Evolutionary conservation across 2,113 vertebrate genomes (phyloP).

Genomic region (Brachyistius frenatus): DNA sequence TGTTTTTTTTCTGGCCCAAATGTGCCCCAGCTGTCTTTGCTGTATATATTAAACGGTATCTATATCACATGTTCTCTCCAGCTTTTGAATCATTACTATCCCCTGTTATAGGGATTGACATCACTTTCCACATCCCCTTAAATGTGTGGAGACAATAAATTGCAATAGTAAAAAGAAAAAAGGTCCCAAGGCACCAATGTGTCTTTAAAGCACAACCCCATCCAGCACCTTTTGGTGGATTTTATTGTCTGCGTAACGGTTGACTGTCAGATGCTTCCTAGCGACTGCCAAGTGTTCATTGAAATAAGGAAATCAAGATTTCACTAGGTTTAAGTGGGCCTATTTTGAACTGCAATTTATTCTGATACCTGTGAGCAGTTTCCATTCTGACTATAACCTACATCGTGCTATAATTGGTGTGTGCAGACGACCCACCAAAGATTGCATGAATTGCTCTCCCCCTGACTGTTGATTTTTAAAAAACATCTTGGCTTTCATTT

Average conservation of each 20-base stretch:
- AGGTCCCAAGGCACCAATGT: neutral
- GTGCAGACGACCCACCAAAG: conserved; percentile 6
- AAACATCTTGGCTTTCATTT: neutral
- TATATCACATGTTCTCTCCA: conserved; percentile 12
- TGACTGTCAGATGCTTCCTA: conserved; percentile 14
- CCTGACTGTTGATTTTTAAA: conserved; percentile 19
- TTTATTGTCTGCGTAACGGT: conserved; percentile 6
- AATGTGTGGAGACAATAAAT: conserved; percentile 12
- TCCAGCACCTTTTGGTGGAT: conserved; percentile 3
- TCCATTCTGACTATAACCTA: conserved; percentile 3
- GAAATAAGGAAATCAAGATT: conserved; percentile 12
- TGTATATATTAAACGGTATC: conserved; percentile 41
- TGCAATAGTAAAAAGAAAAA: neutral
- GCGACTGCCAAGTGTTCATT: neutral
- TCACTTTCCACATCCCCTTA: neutral
- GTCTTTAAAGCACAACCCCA: conserved; percentile 6
- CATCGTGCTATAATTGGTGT: conserved; percentile 31
- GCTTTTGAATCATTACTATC: conserved; percentile 15
- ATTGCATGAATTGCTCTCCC: conserved; percentile 24
- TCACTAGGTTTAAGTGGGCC: conserved; percentile 22
- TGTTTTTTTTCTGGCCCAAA: conserved; percentile 62
- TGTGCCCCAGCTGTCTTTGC: conserved; percentile 64
- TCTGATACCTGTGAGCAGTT: conserved; percentile 11
- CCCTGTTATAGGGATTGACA: conserved; percentile 25
- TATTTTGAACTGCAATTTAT: conserved; percentile 23